Percentiles rank a stretch among this genome's conserved stretches.
phyloP scores from a whole-genome alignment of 2,888 invertebrate species.

The Macrosoma leucophasiata region DNA sequence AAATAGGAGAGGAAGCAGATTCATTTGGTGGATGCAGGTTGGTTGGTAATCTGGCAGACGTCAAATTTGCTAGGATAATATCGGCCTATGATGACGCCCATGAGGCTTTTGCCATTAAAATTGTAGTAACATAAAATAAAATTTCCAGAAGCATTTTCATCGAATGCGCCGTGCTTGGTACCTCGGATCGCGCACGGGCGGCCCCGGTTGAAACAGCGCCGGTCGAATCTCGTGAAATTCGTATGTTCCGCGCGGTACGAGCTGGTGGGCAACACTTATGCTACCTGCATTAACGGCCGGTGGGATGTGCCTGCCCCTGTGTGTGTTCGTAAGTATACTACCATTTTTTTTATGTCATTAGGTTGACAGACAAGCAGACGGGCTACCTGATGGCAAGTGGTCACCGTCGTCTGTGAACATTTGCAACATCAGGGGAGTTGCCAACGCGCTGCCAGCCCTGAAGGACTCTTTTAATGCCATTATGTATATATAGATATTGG shows the following conservation, averaged over 20 bases:
- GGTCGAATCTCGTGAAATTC: slow-evolving; percentile 75
- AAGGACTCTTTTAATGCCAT: too few relatives aligned
- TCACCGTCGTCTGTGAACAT: too few relatives aligned
- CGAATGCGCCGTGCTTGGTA: slow-evolving; percentile 38
- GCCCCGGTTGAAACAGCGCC: slow-evolving; percentile 55
- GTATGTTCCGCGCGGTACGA: slow-evolving; percentile 76
- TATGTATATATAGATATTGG: too few relatives aligned
- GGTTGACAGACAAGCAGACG: too few relatives aligned
- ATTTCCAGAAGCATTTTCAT: neutral
- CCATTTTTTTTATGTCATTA: too few relatives aligned
- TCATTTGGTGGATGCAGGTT: too few relatives aligned
- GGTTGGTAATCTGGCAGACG: slow-evolving; percentile 30
- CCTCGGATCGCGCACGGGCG: slow-evolving; percentile 65
- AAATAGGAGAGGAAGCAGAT: too few relatives aligned
- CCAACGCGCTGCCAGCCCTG: too few relatives aligned
- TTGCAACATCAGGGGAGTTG: too few relatives aligned
- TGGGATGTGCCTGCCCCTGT: slow-evolving; percentile 83
- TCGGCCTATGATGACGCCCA: neutral
- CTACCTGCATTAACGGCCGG: slow-evolving; percentile 80
- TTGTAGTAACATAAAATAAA: neutral
- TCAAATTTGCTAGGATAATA: slow-evolving; percentile 8
- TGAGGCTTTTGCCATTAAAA: neutral
- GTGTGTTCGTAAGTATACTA: slow-evolving; percentile 87
- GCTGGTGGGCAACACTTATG: slow-evolving; percentile 81
- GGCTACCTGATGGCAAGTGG: too few relatives aligned